A percentile compares a stretch with the other conserved stretches of the same genome.
phyloP scores from a whole-genome alignment of 1,140 invertebrate species.

The honey bee (Apis mellifera) region Amel_HAv3.1 CM009944.2:5943501-5944000 shows the following conservation, averaged over 20 bases:
- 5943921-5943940: neutral
- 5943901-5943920: constrained; percentile 49
- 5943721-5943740: neutral
- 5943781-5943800: constrained; percentile 96
- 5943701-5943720: neutral
- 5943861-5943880: constrained; percentile 99
- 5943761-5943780: neutral
- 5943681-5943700: neutral
- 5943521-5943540: neutral
- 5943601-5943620: neutral
- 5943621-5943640: neutral
- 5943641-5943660: neutral
- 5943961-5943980: constrained; percentile 88
- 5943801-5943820: constrained; percentile 97
- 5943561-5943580: neutral
- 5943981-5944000: constrained; percentile 98
- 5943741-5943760: too few species aligned
- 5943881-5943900: constrained; percentile 86
- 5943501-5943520: neutral
- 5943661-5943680: neutral
- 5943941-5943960: neutral
- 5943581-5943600: neutral
- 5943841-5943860: constrained; percentile 98
- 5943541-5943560: neutral
- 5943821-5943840: constrained; percentile 96